Evolutionary conservation across 2,113 vertebrate species (phyloP), one percentile per base, ranked within the genome.

Genomic region (cattle (Bos taurus)): DNA sequence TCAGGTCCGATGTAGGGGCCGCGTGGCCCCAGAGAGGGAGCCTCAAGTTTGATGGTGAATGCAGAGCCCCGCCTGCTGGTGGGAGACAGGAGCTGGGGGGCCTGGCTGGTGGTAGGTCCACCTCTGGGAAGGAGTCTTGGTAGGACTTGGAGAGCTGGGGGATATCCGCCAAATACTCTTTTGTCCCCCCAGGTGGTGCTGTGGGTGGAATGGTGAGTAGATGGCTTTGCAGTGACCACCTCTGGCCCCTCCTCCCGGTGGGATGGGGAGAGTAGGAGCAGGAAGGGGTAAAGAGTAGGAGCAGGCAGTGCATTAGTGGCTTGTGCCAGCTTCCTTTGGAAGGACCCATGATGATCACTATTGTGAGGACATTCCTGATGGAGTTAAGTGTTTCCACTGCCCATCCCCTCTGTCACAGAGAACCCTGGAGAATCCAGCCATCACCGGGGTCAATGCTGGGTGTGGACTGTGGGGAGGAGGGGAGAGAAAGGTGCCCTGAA

Each of bases 131-230:
- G 86, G 36, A 21, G 52, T 12, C 30, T 21, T 11, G 6, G 4
- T 33, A 43, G 67, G 56, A 13, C 23, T 19, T 10, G 13, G 74
- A 67, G 23, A 92, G 52, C 74, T 36, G 28, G 30, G 33, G 60
- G 21, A 26, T 46, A 14, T 56, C 54, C 28, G 19, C 50, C 2
- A 33, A 28, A 9, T 14, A 14, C 26, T 91, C 82, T 52, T 97
- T 81, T 97, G 57, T 82, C 96, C 50, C 97, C 97, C 60, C 97
- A 99, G 99, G 99, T 94, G 99, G 99, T 6, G 96, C 97, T 50
- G 67, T 99, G 78, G 99, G 97, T 25, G 99, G 98, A 91, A 91
- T 98, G 98, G 99, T 99, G 96, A 99, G 99, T 93, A 46, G 3
- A 33, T 67, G 85, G 52, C 40, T 48, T 21, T 74, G n/a, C 62